Percentiles rank a stretch among this genome's conserved stretches.
Evolutionary conservation across 2,888 invertebrate species (phyloP).

Genomic region (Ophraella communa): DNA sequence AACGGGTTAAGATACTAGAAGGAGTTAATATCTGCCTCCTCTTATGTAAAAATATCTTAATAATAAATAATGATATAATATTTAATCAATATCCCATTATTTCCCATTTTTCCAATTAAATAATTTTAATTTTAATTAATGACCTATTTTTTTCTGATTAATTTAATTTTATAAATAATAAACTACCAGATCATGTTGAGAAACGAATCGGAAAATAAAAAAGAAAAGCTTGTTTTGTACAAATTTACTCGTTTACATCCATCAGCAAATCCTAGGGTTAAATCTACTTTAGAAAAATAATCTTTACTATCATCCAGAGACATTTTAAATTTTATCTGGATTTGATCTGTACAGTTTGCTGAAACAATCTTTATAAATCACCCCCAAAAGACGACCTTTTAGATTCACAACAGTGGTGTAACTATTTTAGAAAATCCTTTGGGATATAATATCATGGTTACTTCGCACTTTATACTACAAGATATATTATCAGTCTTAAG

Average conservation of each 20-base stretch:
- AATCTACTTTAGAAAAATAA: slow-evolving; percentile 30
- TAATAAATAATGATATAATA: too few relatives aligned
- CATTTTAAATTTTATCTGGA: slow-evolving; percentile 33
- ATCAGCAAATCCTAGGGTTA: slow-evolving; percentile 27
- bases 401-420: slow-evolving; percentile 19
- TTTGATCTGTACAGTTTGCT: slow-evolving; percentile 34
- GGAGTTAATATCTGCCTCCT: too few relatives aligned
- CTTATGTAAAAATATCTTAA: too few relatives aligned
- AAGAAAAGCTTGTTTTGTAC: slow-evolving; percentile 7
- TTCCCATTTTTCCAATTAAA: not conserved
- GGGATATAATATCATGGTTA: not conserved
- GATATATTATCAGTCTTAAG: too few relatives aligned
- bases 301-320: slow-evolving; percentile 34
- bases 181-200: slow-evolving; percentile 20
- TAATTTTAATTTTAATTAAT: not conserved
- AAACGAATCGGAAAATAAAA: slow-evolving; percentile 10
- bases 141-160: not conserved
- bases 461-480: too few relatives aligned
- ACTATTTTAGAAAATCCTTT: not conserved
- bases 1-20: too few relatives aligned
- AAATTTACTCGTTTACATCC: slow-evolving; percentile 18
- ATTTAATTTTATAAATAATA: slow-evolving; percentile 22
- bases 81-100: too few relatives aligned
- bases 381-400: slow-evolving; percentile 32
- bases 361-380: slow-evolving; percentile 35